phyloP scores from a whole-genome alignment of 2,113 vertebrate genomes.

The Ictidomys tridecemlineatus region DNA sequence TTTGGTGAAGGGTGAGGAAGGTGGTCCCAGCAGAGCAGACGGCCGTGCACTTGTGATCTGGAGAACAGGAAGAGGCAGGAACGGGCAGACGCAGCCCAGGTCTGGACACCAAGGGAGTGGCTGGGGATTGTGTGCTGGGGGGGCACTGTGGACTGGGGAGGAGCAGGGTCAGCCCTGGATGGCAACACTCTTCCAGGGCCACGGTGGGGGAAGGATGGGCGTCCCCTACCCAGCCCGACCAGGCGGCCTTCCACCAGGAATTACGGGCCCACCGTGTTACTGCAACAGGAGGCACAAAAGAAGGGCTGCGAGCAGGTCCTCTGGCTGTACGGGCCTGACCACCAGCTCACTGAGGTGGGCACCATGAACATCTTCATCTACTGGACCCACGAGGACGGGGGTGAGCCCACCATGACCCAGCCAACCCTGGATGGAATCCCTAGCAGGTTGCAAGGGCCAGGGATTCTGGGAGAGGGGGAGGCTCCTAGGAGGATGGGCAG shows the following conservation, averaged over 20 bases:
- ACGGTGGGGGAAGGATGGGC: background rate
- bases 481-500: background rate
- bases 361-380: constrained; percentile 97
- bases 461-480: background rate
- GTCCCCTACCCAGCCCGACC: background rate
- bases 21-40: background rate
- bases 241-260: constrained; percentile 86
- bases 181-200: background rate
- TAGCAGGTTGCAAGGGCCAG: background rate
- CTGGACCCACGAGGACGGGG: constrained; percentile 92
- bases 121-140: background rate
- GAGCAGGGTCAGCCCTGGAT: background rate
- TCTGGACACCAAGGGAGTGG: no score
- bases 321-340: constrained; percentile 92
- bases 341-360: constrained; percentile 94
- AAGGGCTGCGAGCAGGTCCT: constrained; percentile 94
- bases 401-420: constrained; percentile 75
- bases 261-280: constrained; percentile 93
- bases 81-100: accelerated
- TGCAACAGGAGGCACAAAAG: constrained; percentile 90
- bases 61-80: background rate
- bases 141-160: background rate
- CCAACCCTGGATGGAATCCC: background rate
- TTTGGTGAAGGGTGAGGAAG: background rate
- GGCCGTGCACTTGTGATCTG: background rate